Conservation (phyloP, 2,888 invertebrate species). For the Agrilus mali region DNA sequence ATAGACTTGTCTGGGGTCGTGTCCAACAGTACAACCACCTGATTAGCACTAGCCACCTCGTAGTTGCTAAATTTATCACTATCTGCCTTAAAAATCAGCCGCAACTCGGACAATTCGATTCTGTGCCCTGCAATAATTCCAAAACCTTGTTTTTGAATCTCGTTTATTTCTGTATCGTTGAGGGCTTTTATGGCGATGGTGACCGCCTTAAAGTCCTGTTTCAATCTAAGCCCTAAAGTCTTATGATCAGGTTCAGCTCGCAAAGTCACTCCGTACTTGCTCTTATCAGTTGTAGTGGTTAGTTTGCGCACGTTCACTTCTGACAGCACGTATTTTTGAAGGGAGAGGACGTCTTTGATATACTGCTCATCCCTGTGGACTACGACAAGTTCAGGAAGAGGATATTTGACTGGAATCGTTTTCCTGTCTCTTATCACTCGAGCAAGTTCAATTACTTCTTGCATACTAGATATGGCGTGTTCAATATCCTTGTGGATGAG, state of each 20-base stretch:
- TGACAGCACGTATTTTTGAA: constrained; percentile 77
- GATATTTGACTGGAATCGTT: constrained; percentile 92
- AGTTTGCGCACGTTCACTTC: constrained; percentile 87
- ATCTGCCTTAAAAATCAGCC: constrained; percentile 68
- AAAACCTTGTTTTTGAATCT: constrained; percentile 55
- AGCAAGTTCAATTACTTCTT: constrained; percentile 88
- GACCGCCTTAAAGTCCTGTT: constrained; percentile 81
- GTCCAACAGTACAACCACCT: constrained; percentile 80
- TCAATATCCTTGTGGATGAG: constrained; percentile 81
- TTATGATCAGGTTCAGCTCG: constrained; percentile 94
- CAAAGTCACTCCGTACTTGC: constrained; percentile 80
- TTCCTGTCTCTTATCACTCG: constrained; percentile 85
- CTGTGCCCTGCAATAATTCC: constrained; percentile 63
- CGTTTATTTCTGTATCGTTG: constrained; percentile 65
- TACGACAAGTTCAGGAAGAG: constrained; percentile 89
- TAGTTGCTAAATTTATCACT: constrained; percentile 56
- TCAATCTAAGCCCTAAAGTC: constrained; percentile 74
- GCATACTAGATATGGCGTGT: constrained; percentile 83
- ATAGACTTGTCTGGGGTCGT: constrained; percentile 80
- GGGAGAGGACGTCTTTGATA: constrained; percentile 61
- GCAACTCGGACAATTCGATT: constrained; percentile 65
- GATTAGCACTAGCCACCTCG: constrained; percentile 83
- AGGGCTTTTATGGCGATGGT: constrained; percentile 68
- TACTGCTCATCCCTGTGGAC: constrained; percentile 75
- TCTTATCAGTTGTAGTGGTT: constrained; percentile 77